Conservation (phyloP, 1,140 invertebrate genomes). For the Olivierus martensii region DNA sequence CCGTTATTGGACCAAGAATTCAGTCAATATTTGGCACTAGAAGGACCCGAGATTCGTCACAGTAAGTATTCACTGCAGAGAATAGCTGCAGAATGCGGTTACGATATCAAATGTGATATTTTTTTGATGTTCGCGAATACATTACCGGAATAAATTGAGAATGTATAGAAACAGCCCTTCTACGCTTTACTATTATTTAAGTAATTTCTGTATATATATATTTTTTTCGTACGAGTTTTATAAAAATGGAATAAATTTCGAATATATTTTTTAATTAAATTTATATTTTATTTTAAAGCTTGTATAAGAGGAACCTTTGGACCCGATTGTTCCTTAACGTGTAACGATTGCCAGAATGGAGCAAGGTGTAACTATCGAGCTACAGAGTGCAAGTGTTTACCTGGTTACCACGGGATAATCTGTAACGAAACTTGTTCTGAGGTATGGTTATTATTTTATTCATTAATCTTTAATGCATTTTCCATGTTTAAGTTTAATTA, state of each 20-base stretch:
- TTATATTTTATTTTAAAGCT: conserved; percentile 36
- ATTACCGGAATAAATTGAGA: too few species aligned
- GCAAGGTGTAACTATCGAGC: conserved; percentile 59
- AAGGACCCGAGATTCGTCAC: conserved; percentile 19
- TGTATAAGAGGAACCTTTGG: conserved; percentile 61
- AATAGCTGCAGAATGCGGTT: too few species aligned
- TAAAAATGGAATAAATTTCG: too few species aligned
- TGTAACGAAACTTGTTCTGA: conserved; percentile 40
- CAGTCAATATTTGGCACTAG: conserved; percentile 21
- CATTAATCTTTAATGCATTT: too few species aligned
- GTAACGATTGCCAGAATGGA: conserved; percentile 48
- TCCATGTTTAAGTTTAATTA: too few species aligned
- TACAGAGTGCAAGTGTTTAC: conserved; percentile 40
- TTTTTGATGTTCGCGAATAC: too few species aligned
- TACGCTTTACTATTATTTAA: neutral
- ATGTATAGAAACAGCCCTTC: too few species aligned
- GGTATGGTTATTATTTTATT: conserved; percentile 31
- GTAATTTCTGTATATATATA: neutral
- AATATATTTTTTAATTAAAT: neutral
- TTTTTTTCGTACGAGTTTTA: too few species aligned
- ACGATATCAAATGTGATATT: too few species aligned
- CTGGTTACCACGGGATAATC: conserved; percentile 8
- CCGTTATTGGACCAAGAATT: conserved; percentile 18
- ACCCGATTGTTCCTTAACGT: conserved; percentile 39
- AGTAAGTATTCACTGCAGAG: conserved; percentile 3